phyloP scores from a whole-genome alignment of 2,888 invertebrate species.

The Apotomis capreana region DNA sequence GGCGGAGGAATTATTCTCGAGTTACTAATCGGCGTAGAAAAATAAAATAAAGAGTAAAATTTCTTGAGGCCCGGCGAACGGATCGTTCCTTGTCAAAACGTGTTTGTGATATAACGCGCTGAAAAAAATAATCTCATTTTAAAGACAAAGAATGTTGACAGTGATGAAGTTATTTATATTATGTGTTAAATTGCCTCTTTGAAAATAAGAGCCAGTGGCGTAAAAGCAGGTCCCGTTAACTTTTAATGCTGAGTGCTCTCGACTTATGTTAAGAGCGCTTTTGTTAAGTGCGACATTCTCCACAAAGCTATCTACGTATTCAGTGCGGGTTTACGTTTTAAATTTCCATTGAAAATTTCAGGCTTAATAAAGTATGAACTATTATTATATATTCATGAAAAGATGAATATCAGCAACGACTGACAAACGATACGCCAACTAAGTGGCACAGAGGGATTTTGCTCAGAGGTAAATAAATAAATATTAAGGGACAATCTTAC shows the following conservation, averaged over 20 bases:
- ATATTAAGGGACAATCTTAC: no score
- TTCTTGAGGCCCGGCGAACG: not conserved
- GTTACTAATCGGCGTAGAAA: no score
- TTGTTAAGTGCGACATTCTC: slow-evolving; percentile 39
- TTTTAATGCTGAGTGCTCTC: slow-evolving; percentile 42
- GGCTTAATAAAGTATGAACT: no score
- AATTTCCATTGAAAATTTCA: not conserved
- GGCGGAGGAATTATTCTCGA: no score
- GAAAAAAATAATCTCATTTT: not conserved
- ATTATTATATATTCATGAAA: no score
- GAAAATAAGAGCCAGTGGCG: slow-evolving; percentile 31
- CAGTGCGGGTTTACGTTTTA: slow-evolving; percentile 10
- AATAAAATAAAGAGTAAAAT: no score
- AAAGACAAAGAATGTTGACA: slow-evolving; percentile 28
- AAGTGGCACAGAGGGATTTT: no score
- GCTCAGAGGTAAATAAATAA: no score
- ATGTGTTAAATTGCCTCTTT: slow-evolving; percentile 37
- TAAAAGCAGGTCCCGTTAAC: slow-evolving; percentile 36
- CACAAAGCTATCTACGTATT: slow-evolving; percentile 29
- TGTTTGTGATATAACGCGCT: not conserved
- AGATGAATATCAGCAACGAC: no score
- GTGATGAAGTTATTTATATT: slow-evolving; percentile 34
- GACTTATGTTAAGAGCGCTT: slow-evolving; percentile 42
- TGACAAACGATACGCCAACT: no score
- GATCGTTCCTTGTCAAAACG: not conserved